A percentile compares a stretch with the other conserved stretches of the same genome.
Evolutionary conservation across 2,888 invertebrate genomes (phyloP).

Genomic region (Macrosoma leucophasiata): DNA sequence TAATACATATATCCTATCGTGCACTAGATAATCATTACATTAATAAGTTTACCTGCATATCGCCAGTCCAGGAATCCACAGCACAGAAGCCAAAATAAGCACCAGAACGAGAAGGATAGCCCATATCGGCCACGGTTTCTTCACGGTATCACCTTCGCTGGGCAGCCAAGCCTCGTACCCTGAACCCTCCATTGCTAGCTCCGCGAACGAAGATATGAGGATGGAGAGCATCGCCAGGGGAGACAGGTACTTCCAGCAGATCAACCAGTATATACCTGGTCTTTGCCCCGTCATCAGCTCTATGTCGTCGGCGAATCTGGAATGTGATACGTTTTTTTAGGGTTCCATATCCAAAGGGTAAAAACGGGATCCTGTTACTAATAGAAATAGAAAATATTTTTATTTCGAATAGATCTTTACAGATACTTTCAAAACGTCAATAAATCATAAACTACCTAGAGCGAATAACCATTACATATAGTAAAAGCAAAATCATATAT

Average conservation of each 20-base stretch:
- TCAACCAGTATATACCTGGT: slow-evolving; percentile 92
- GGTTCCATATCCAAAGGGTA: too few species aligned
- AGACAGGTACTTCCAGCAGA: slow-evolving; percentile 96
- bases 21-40: too few species aligned
- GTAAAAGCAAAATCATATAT: too few species aligned
- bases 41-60: slow-evolving; percentile 89
- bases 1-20: too few species aligned
- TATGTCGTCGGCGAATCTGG: slow-evolving; percentile 93
- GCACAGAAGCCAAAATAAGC: slow-evolving; percentile 85
- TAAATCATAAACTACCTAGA: too few species aligned
- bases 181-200: slow-evolving; percentile 86
- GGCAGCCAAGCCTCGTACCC: slow-evolving; percentile 91
- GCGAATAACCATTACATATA: too few species aligned
- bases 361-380: too few species aligned
- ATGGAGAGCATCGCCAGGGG: slow-evolving; percentile 93
- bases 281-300: slow-evolving; percentile 95
- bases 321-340: slow-evolving; percentile 16
- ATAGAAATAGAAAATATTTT: too few species aligned
- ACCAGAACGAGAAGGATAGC: slow-evolving; percentile 83
- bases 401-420: too few species aligned
- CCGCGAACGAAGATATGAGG: slow-evolving; percentile 86
- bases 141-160: slow-evolving; percentile 81
- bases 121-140: slow-evolving; percentile 92
- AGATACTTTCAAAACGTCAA: too few species aligned
- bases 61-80: slow-evolving; percentile 92